Percentiles rank a stretch among this genome's conserved stretches.
These are phyloP conservation scores for Luffia ferchaultella DNA, from an alignment of 2,888 invertebrate species.

Conservation along the genomic window DNA sequence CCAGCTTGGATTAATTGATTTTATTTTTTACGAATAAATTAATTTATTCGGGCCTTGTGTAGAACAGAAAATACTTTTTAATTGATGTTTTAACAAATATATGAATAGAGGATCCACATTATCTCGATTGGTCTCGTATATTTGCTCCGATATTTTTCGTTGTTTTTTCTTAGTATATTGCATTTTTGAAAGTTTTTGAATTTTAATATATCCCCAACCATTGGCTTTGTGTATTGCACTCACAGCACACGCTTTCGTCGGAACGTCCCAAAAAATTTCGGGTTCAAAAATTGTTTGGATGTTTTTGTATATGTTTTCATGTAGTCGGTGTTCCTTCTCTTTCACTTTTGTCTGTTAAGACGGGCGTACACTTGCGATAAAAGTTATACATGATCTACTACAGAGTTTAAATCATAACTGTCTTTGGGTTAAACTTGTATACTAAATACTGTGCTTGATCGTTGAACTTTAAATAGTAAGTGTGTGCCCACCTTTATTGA, in stretches of 20 bases:
- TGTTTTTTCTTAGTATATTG: constrained; percentile 23
- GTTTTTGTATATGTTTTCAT: constrained; percentile 29
- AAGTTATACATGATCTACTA: too few relatives aligned
- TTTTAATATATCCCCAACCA: constrained; percentile 27
- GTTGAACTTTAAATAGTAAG: too few relatives aligned
- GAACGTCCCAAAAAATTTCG: constrained; percentile 18
- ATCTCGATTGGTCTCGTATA: constrained; percentile 23
- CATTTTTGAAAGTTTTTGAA: constrained; percentile 23
- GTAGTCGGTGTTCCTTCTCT: constrained; percentile 66
- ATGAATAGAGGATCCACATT: constrained; percentile 44
- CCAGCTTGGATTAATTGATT: too few relatives aligned
- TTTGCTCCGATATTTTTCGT: constrained; percentile 23
- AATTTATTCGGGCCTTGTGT: too few relatives aligned
- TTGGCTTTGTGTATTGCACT: constrained; percentile 48
- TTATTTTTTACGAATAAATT: too few relatives aligned
- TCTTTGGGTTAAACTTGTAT: too few relatives aligned
- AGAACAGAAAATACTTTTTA: too few relatives aligned
- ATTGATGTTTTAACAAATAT: constrained; percentile 19
- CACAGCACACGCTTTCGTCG: constrained; percentile 47
- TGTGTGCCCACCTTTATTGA: too few relatives aligned
- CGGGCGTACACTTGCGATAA: too few relatives aligned
- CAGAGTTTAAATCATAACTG: too few relatives aligned
- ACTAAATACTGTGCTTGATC: too few relatives aligned
- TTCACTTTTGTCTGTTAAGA: constrained; percentile 37
- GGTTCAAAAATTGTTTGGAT: constrained; percentile 17